A percentile compares a stretch with the other conserved stretches of the same genome.
Conservation (phyloP, 1,140 invertebrate genomes). For the Zaprionus gabonicus region DNA sequence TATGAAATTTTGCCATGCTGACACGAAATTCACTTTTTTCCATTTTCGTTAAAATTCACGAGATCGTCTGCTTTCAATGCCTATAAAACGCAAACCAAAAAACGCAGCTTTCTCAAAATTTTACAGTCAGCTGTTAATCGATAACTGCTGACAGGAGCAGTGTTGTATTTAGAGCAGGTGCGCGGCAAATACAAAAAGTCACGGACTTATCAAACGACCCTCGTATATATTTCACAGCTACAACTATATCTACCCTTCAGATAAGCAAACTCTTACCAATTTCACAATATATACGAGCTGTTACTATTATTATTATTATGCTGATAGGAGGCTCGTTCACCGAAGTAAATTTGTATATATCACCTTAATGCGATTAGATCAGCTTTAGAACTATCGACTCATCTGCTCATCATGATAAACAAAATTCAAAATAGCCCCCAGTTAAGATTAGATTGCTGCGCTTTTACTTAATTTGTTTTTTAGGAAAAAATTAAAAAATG, state of each 20-base stretch:
- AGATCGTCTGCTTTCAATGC: too few relatives aligned
- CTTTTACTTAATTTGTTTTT: background rate
- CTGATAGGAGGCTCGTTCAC: background rate
- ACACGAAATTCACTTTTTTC: too few relatives aligned
- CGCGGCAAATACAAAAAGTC: too few relatives aligned
- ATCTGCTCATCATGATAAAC: background rate
- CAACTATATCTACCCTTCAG: background rate
- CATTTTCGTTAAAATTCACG: too few relatives aligned
- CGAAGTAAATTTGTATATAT: background rate
- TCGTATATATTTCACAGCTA: background rate
- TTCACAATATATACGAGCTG: slow-evolving; percentile 16
- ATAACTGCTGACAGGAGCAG: too few relatives aligned
- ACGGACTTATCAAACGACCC: too few relatives aligned
- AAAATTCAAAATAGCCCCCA: background rate
- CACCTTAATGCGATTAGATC: background rate
- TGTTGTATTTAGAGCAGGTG: too few relatives aligned
- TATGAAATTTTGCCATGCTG: too few relatives aligned
- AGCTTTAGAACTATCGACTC: background rate
- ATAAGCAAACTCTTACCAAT: slow-evolving; percentile 9
- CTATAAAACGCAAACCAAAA: too few relatives aligned
- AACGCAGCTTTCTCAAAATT: too few relatives aligned
- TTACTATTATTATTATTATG: slow-evolving; percentile 8
- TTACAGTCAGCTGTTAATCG: too few relatives aligned
- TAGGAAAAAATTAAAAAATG: background rate
- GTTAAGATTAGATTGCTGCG: background rate